Evolutionary conservation across 2,888 invertebrate species (phyloP).

Genomic region (Xanthia icteritia): DNA sequence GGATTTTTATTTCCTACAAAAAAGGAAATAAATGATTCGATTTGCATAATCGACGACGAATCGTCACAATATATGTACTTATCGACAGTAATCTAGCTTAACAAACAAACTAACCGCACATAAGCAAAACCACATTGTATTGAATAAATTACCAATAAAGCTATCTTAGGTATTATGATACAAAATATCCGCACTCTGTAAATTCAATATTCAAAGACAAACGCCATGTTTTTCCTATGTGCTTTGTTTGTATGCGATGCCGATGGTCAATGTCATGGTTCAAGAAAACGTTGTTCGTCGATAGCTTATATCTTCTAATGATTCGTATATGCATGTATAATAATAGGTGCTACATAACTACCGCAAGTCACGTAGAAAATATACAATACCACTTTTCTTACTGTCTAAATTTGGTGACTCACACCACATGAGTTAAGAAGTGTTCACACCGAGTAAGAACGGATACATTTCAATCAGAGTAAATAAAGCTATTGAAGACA

Average conservation of each 20-base stretch:
- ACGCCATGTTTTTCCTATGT: constrained; percentile 70
- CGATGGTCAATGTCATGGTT: constrained; percentile 43
- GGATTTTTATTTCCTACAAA: constrained; percentile 76
- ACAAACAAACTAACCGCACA: constrained; percentile 70
- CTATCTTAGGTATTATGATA: constrained; percentile 69
- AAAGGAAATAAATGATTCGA: constrained; percentile 83
- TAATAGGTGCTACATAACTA: constrained; percentile 31
- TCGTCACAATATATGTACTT: constrained; percentile 78
- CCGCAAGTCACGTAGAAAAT: too few species aligned
- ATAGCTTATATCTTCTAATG: not conserved
- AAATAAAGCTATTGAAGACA: constrained; percentile 75
- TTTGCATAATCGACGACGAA: constrained; percentile 82
- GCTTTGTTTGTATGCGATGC: constrained; percentile 55
- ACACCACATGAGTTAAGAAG: not conserved
- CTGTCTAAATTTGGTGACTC: not conserved
- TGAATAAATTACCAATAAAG: constrained; percentile 82
- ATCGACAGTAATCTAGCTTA: constrained; percentile 69
- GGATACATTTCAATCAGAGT: constrained; percentile 70
- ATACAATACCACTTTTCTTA: too few species aligned
- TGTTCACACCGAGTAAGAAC: constrained; percentile 22
- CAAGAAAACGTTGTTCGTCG: constrained; percentile 18
- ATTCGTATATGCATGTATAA: not conserved
- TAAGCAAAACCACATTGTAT: constrained; percentile 71
- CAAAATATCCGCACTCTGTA: constrained; percentile 64
- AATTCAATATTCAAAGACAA: constrained; percentile 53